Conservation (phyloP, 2,888 invertebrate genomes). For the Beris morrisii region DNA sequence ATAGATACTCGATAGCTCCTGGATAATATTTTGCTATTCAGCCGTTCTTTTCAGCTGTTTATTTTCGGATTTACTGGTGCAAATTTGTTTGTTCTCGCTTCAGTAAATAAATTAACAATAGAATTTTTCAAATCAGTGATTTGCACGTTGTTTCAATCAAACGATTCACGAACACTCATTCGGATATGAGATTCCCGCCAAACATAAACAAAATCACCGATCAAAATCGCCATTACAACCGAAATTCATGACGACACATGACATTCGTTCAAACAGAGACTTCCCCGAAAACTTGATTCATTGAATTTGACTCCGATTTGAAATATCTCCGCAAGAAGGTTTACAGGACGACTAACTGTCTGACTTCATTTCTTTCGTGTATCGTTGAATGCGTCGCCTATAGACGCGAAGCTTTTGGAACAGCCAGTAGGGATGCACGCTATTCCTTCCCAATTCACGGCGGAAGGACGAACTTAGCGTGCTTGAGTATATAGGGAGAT, state of each 20-base stretch:
- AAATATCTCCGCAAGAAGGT: slow-evolving; percentile 28
- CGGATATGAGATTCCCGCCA: no score
- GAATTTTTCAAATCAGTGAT: not conserved
- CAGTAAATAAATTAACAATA: not conserved
- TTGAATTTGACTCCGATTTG: slow-evolving; percentile 12
- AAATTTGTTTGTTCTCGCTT: not conserved
- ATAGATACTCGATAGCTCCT: slow-evolving; percentile 2
- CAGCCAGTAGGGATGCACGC: slow-evolving; percentile 18
- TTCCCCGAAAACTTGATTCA: slow-evolving; percentile 11
- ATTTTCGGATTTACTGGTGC: slow-evolving; percentile 10
- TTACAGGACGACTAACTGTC: slow-evolving; percentile 31
- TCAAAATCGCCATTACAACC: not conserved
- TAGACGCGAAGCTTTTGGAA: slow-evolving; percentile 28
- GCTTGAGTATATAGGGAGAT: no score
- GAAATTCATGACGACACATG: slow-evolving; percentile 2
- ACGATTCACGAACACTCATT: no score
- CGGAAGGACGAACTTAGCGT: no score
- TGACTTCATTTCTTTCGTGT: slow-evolving; percentile 20
- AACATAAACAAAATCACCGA: not conserved
- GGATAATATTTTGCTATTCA: slow-evolving; percentile 12
- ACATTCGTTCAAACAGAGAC: not conserved
- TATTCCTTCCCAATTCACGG: not conserved
- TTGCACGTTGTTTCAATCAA: not conserved
- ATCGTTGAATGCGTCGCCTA: slow-evolving; percentile 18
- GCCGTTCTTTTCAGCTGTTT: slow-evolving; percentile 10